Conservation (phyloP, 2,888 invertebrate genomes). For the Cynaeus angustus region DNA sequence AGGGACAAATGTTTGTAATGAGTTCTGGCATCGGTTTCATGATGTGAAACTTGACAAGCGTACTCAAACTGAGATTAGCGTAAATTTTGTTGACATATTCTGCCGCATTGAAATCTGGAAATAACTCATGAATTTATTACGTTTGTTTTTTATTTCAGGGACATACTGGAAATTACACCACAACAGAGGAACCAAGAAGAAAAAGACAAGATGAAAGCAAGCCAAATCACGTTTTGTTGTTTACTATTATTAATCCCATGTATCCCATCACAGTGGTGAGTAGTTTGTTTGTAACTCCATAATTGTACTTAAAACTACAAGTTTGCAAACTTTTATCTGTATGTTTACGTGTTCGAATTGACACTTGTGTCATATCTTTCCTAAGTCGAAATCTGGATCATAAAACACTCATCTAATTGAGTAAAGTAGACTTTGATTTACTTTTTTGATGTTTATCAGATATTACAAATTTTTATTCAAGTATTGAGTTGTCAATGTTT, state of each 20-base stretch:
- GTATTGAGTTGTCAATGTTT: no score
- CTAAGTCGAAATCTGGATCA: no score
- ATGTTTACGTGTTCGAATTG: no score
- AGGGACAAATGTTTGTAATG: not conserved
- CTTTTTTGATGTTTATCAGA: no score
- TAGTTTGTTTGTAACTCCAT: constrained; percentile 63
- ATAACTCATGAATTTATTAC: no score
- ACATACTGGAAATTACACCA: constrained; percentile 66
- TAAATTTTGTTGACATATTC: constrained; percentile 2
- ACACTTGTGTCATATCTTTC: no score
- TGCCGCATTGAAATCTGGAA: not conserved
- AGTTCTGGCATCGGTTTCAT: constrained; percentile 7
- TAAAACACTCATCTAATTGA: no score
- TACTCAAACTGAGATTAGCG: constrained; percentile 6
- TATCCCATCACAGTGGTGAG: constrained; percentile 99
- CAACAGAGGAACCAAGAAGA: constrained; percentile 79
- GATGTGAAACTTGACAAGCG: constrained; percentile 1
- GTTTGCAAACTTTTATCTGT: no score
- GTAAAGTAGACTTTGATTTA: no score
- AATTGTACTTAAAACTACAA: no score
- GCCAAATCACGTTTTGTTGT: constrained; percentile 96
- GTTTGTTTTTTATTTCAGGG: constrained; percentile 60
- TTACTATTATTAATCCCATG: constrained; percentile 98
- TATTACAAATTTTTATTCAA: no score
- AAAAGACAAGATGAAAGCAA: constrained; percentile 88